Conservation (phyloP, 1,140 invertebrate genomes). For the Formica selysi region DNA sequence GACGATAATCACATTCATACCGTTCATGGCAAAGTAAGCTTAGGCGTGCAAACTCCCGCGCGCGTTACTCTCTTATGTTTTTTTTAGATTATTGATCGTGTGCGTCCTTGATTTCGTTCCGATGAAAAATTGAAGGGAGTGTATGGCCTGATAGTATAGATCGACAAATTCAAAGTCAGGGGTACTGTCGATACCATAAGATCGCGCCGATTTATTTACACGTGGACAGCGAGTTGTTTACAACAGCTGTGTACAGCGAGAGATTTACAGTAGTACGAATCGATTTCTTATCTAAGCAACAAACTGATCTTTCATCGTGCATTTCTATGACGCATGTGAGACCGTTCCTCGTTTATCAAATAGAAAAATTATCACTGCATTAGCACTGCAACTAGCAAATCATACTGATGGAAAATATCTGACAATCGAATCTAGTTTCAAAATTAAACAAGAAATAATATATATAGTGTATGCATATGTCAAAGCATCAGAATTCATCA, state of each 20-base stretch:
- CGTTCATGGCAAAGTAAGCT: background rate
- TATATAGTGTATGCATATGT: background rate
- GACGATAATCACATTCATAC: background rate
- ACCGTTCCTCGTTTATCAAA: background rate
- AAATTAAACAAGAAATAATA: background rate
- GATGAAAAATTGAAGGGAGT: conserved; percentile 77
- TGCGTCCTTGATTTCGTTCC: conserved; percentile 75
- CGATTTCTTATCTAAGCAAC: too few relatives aligned
- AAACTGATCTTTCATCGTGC: background rate
- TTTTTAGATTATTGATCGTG: conserved; percentile 75
- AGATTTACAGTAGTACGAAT: background rate
- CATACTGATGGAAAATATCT: too few relatives aligned
- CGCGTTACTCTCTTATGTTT: conserved; percentile 41
- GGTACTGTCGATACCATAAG: conserved; percentile 13
- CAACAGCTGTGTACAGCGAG: background rate
- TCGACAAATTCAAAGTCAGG: conserved; percentile 72
- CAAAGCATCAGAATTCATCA: background rate
- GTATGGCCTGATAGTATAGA: conserved; percentile 42
- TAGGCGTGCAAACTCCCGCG: conserved; percentile 20
- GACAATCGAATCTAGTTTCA: background rate
- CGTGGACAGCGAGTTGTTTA: conserved; percentile 3
- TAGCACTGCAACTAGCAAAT: too few relatives aligned
- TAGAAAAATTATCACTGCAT: background rate
- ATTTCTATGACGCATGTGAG: background rate
- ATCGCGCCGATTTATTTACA: background rate